Conservation (phyloP, 2,797 vertebrate species). For the Macropodus opercularis region DNA sequence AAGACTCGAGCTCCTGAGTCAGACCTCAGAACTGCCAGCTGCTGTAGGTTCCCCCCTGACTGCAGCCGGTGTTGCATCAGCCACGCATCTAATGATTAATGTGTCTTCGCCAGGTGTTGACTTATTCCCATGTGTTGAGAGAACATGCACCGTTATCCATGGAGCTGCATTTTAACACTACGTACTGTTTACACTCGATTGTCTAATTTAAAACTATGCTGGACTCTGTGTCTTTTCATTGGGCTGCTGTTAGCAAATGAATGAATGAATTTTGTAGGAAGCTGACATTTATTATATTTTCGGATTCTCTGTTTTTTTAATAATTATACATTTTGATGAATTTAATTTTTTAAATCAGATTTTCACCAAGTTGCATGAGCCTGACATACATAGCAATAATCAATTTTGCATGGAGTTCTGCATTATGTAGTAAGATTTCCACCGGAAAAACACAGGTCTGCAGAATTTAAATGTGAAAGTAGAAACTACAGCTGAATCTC, state of each 20-base stretch:
- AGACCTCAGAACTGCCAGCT: conserved; percentile 46
- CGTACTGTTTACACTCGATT: conserved; percentile 23
- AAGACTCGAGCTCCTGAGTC: conserved; percentile 28
- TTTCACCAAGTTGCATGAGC: too few species aligned
- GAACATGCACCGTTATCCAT: conserved; percentile 37
- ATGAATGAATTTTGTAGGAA: too few species aligned
- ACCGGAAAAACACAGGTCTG: conserved; percentile 6
- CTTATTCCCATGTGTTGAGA: conserved; percentile 56
- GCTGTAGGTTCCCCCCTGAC: conserved; percentile 59
- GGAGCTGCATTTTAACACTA: conserved; percentile 21
- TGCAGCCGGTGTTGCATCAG: conserved; percentile 57
- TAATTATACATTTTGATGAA: too few species aligned
- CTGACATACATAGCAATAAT: background rate
- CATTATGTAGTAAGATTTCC: conserved; percentile 1
- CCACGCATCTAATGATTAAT: conserved; percentile 68
- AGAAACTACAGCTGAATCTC: background rate
- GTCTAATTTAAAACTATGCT: conserved; percentile 31
- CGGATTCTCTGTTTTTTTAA: too few species aligned
- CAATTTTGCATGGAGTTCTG: background rate
- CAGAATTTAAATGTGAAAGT: background rate
- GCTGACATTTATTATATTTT: too few species aligned
- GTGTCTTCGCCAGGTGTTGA: conserved; percentile 48
- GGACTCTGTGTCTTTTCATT: background rate
- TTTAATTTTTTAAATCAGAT: too few species aligned
- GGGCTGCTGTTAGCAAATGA: too few species aligned